Base-by-base conservation (phyloP, 2,113 vertebrate genomes). In the Pachyramphus minor region DNA sequence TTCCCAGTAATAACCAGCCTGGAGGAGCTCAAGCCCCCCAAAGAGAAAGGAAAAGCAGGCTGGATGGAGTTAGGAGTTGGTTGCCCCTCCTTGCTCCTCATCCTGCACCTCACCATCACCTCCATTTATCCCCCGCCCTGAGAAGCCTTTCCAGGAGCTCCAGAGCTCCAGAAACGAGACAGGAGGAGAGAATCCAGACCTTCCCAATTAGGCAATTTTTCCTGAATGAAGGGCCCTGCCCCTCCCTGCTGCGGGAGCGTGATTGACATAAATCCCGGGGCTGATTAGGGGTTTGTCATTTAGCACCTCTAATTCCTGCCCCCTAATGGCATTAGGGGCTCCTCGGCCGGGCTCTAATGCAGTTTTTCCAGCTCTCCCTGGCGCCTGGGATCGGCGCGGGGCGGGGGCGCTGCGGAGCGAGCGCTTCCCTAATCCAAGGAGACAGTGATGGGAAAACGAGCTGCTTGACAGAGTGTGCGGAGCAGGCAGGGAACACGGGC, bases 311-410 rank as follows among this genome's bases (percentile, higher is more conserved):
- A 60, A 82, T 83, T 84, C 94, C 93, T 85, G 23, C 33, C 31
- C 75, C 63, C 41, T 95, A 96, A 97, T 91, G n/a, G 39, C 15
- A 72, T 97, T 95, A 97, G 85, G 55, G 78, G 74, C 85, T 96
- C 78, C 84, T 76, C 0, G 33, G 76, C 80, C 6, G 71, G 95
- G 72, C 85, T 13, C 77, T 97, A 97, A 97, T 91, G 95, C 47
- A 7, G 92, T 96, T 97, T 91, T 97, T 91, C 71, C 79, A 93
- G 95, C 96, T 84, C 91, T 69, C 47, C 31, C 20, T 94, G 96
- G 96, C 92, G 94, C 96, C 96, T 59, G 83, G 68, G 84, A 27
- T 49, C 19, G 39, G 90, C 60, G 55, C 28, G 5, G 47, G 49
- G 69, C 53, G 62, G 68, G 33, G n/a, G 14, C 2, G 8, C 69